Base-by-base conservation (phyloP, 2,113 vertebrate genomes). In the Microcebus ravelobensis region DNA sequence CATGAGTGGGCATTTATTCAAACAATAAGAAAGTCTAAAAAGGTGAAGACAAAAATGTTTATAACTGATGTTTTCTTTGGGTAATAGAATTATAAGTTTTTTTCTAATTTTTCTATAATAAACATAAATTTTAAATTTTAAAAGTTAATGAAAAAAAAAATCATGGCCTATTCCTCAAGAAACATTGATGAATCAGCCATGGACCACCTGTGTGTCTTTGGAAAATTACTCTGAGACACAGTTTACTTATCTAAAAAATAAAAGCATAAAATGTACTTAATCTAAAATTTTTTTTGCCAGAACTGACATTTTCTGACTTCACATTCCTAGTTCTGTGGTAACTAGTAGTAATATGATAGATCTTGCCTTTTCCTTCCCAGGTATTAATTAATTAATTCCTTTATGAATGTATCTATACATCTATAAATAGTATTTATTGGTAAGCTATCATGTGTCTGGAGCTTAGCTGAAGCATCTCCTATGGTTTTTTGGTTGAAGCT, bases 191-290 rank as follows among this genome's bases (percentile, higher is more conserved):
- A 55, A 68, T 97, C 55, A 63, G 31, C 67, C 31, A 31, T n/a
- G 0, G 55, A 15, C 70, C 63, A 97, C 90, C 34, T 90, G 39
- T 42, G 12, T 45, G 34, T 91, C 21, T 71, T 79, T 52, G 20
- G 21, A 55, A 95, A 71, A 87, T 87, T 50, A 81, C 83, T 81
- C 84, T 52, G n/a, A 88, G 52, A 80, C 34, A 88, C 14, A 48
- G 74, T 34, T 95, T 85, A 73, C 55, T 87, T 63, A 87, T 85
- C 67, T 87, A 65, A 82, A 71, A 95, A 25, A 48, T 74, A 74
- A 74, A 2, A 21, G 25, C 57, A 23, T 36, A 55, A 55, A 87
- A 95, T 74, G 25, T 74, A 55, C 25, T 94, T 77, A 10, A 91
- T 36, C 52, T 61, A 80, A 48, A 88, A 76, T 25, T 77, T 45